Base-by-base conservation (phyloP, 2,113 vertebrate genomes). In the Gymnorhina tibicen region DNA sequence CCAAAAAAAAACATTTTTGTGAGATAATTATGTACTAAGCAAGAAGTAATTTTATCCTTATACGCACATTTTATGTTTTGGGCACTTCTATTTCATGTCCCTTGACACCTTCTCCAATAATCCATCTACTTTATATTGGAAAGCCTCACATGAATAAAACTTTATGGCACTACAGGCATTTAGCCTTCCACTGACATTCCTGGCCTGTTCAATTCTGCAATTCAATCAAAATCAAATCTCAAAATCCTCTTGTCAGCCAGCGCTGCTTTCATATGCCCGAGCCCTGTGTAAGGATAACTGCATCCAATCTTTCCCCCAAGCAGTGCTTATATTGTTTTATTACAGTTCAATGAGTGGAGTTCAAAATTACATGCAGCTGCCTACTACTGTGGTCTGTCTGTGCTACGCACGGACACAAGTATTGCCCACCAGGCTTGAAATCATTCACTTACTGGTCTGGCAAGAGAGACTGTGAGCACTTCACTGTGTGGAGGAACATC, bases 271-370 rank as follows among this genome's bases (percentile, higher is more conserved):
- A 97, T 97, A 97, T 98, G 98, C 97, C 97, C 89, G 39, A 97
- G 97, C 96, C 97, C 98, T 97, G 98, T 98, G 97, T 97, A 97
- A 97, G 97, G 98, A 98, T 97, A 98, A 98, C 97, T 97, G 97
- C 98, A 97, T 98, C 98, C 98, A 98, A 98, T 97, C 98, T 97
- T 97, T 97, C 97, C 98, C 98, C 97, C 98, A 97, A 98, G 98
- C 98, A 97, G 98, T 98, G 98, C 98, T 98, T 98, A 98, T 98
- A 99, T 98, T 98, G 98, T 98, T 99, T 99, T 98, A 98, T 98
- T 98, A 98, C 98, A 99, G 98, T 98, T 98, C 98, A 99, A 98
- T 98, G 98, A 98, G 98, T 97, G 97, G 97, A 98, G 98, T 98
- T 98, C 98, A 98, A 98, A 99, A 99, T 98, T 98, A 98, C 98